Base-by-base conservation (phyloP, 2,113 vertebrate genomes). In the Neolamprologus toae region DNA sequence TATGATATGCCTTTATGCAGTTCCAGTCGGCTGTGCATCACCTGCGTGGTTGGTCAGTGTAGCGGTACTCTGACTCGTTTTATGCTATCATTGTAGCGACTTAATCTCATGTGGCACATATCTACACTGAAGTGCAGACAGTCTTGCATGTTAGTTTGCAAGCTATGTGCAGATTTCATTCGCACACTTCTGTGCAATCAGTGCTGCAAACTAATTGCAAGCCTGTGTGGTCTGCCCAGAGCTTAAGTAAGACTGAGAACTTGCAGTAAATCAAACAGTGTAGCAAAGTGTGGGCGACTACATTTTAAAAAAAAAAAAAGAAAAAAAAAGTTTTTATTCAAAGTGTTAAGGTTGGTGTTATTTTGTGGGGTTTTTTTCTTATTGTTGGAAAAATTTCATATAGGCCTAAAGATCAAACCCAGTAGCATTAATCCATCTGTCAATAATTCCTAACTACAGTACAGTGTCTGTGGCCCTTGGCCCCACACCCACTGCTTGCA, bases 1-100 rank as follows among this genome's bases (percentile, higher is more conserved):
- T 51, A 14, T 80, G 28, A 31, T 84, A 73, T 88, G 88, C 81
- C 86, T 86, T 86, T 68, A 90, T 89, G 91, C 90, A 91, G 83
- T 88, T 68, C 28, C 81, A 91, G 88, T 59, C 79, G 63, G 71
- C 84, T 86, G 82, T 82, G 80, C 35, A 73, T 82, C 40, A 55
- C 85, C 63, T 80, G 49, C 54, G 23, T 31, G 84, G 63, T 49
- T n/a, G 26, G 31, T 55, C 53, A 45, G 71, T 84, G 19, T 45
- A 80, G 80, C 7, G 14, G 82, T 55, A 26, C 23, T 68, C 68
- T 28, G 26, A 42, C 40, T 49, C 1, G 0, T 78, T 31, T 78
- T 7, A 12, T 49, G 71, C 45, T 78, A 19, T 28, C 45, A 49
- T 78, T 31, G 17, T 78, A 78, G 23, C 42, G 0, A 4, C 71